Percentiles rank a stretch among this genome's conserved stretches.
Conservation (phyloP, 2,888 invertebrate species). For the Chaitophorus viminalis region DNA sequence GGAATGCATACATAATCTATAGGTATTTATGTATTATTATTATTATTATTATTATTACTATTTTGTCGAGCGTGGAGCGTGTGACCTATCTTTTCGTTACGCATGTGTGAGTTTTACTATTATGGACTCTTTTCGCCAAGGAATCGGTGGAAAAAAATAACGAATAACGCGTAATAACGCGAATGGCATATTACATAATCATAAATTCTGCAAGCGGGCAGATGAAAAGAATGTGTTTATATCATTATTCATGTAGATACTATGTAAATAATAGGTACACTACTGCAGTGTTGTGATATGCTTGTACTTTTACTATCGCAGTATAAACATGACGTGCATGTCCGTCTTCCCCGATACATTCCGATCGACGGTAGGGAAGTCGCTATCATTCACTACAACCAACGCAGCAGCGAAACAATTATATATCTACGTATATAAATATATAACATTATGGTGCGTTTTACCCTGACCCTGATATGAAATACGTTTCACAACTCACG, state of each 20-base stretch:
- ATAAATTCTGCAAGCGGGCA: constrained; percentile 7
- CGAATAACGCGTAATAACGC: too few species aligned
- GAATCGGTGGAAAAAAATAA: too few species aligned
- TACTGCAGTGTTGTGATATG: not conserved
- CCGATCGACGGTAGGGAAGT: not conserved
- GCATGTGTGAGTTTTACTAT: too few species aligned
- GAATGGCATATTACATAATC: too few species aligned
- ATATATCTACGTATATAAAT: not conserved
- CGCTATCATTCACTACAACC: not conserved
- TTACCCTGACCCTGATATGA: not conserved
- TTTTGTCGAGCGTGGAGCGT: not conserved
- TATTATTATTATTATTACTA: not conserved
- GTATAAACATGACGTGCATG: not conserved
- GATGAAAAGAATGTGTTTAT: not conserved
- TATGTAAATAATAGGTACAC: not conserved
- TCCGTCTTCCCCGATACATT: constrained; percentile 2
- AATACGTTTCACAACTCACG: not conserved
- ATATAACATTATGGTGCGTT: not conserved
- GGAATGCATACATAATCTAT: constrained; percentile 25
- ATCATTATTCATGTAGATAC: not conserved
- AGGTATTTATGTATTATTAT: not conserved
- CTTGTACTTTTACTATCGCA: not conserved
- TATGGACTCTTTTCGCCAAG: too few species aligned
- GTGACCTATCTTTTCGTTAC: not conserved
- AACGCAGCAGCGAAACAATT: not conserved